A percentile compares a stretch with the other conserved stretches of the same genome.
Conservation (phyloP, 2,888 invertebrate genomes). For the Gastracanthus pulcherrimus region DNA sequence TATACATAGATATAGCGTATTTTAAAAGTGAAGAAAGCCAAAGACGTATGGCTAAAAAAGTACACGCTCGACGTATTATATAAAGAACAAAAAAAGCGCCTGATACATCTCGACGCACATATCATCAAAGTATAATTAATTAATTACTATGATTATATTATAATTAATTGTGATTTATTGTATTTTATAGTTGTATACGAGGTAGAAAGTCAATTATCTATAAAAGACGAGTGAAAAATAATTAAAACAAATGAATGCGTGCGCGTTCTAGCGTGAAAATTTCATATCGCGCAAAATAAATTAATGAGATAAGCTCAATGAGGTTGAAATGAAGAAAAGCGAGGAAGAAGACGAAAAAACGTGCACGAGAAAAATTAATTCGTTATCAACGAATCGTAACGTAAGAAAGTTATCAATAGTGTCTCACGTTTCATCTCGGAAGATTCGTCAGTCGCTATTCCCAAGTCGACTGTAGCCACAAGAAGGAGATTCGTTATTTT, state of each 20-base stretch:
- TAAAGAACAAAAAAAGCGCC: constrained; percentile 10
- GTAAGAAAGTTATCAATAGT: constrained; percentile 15
- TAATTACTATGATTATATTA: constrained; percentile 24
- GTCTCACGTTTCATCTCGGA: background rate
- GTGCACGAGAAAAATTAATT: background rate
- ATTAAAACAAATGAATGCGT: background rate
- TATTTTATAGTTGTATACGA: constrained; percentile 43
- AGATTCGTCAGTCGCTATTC: constrained; percentile 40
- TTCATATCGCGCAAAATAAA: constrained; percentile 4
- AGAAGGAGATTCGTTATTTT: too few relatives aligned
- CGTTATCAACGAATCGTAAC: constrained; percentile 39
- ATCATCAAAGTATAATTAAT: constrained; percentile 51
- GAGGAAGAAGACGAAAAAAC: background rate
- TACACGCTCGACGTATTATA: background rate
- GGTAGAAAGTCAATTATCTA: constrained; percentile 49
- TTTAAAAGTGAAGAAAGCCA: constrained; percentile 42
- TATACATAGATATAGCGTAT: constrained; percentile 25
- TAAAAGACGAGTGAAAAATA: background rate
- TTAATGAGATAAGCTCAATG: background rate
- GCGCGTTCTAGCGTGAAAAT: background rate
- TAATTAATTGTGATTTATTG: constrained; percentile 46
- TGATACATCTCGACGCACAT: constrained; percentile 52
- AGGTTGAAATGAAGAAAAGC: background rate
- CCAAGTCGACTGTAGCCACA: background rate
- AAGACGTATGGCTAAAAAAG: constrained; percentile 35